A percentile compares a stretch with the other conserved stretches of the same genome.
These are phyloP conservation scores for Calephelis virginiensis DNA, from an alignment of 1,140 invertebrate species.

Conservation along the genomic window DNA sequence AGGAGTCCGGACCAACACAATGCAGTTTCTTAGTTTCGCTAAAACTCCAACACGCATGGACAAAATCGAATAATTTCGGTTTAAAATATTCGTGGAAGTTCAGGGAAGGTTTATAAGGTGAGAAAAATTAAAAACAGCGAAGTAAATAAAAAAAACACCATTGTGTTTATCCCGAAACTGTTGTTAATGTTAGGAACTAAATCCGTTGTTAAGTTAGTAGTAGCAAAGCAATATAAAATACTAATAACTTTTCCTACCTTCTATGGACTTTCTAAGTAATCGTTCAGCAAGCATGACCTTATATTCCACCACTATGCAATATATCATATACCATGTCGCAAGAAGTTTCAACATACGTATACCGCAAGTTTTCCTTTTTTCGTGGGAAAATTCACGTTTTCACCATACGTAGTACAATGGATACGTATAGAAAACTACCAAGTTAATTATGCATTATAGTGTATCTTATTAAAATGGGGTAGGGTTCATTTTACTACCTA, in stretches of 20 bases:
- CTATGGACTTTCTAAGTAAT: conserved; percentile 8
- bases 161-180: too few species aligned
- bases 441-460: conserved; percentile 28
- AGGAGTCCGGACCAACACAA: too few species aligned
- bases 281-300: conserved; percentile 31
- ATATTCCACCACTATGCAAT: conserved; percentile 26
- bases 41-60: too few species aligned
- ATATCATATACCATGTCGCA: conserved; percentile 40
- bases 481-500: conserved; percentile 27
- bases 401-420: conserved; percentile 61
- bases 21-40: too few species aligned
- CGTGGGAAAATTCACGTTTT: conserved; percentile 72
- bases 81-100: too few species aligned
- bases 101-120: too few species aligned
- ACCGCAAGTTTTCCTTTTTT: conserved; percentile 71
- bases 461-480: conserved; percentile 30
- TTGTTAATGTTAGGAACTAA: too few species aligned
- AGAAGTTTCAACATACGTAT: conserved; percentile 60
- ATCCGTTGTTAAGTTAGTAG: too few species aligned
- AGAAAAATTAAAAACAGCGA: too few species aligned
- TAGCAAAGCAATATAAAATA: too few species aligned
- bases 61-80: too few species aligned
- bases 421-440: conserved; percentile 46
- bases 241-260: not conserved
- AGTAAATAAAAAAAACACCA: too few species aligned